These are phyloP conservation scores for Ophioninae sp. DNA, from an alignment of 2,888 invertebrate species.

Conservation along the genomic window DNA sequence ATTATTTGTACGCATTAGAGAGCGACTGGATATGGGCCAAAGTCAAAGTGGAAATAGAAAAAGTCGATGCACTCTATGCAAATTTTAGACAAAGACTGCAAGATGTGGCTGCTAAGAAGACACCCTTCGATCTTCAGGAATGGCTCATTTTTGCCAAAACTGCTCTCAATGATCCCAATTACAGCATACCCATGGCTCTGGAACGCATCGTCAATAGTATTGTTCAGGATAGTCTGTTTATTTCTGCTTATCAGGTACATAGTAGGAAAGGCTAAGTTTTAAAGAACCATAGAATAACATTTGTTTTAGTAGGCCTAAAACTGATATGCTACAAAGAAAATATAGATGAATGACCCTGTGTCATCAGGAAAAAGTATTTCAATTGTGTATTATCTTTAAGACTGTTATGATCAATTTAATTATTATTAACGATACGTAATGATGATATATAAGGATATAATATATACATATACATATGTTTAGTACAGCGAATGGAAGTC, in stretches of 20 bases:
- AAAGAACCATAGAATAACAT: background rate
- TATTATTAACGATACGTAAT: background rate
- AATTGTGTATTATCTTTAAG: background rate
- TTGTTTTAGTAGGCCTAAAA: background rate
- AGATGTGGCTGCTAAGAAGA: slow-evolving; percentile 76
- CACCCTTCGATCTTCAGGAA: slow-evolving; percentile 80
- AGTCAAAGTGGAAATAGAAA: slow-evolving; percentile 84
- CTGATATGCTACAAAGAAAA: background rate
- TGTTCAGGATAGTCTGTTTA: slow-evolving; percentile 86
- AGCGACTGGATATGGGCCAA: slow-evolving; percentile 86
- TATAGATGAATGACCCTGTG: background rate
- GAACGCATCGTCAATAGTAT: slow-evolving; percentile 84
- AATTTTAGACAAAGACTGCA: slow-evolving; percentile 85
- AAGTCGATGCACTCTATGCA: slow-evolving; percentile 86
- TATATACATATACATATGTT: background rate
- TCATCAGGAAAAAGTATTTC: too few species aligned
- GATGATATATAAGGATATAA: too few species aligned
- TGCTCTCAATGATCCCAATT: slow-evolving; percentile 85
- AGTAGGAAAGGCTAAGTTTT: background rate
- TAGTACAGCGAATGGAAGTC: background rate
- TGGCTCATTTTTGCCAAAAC: slow-evolving; percentile 86
- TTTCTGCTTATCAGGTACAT: slow-evolving; percentile 86
- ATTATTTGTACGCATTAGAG: slow-evolving; percentile 70
- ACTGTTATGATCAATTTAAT: background rate
- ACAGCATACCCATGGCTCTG: slow-evolving; percentile 84